Percentiles rank a stretch among this genome's conserved stretches.
These are phyloP conservation scores for Siniperca knerii DNA, from an alignment of 2,113 vertebrate genomes.

Conservation along the genomic window DNA sequence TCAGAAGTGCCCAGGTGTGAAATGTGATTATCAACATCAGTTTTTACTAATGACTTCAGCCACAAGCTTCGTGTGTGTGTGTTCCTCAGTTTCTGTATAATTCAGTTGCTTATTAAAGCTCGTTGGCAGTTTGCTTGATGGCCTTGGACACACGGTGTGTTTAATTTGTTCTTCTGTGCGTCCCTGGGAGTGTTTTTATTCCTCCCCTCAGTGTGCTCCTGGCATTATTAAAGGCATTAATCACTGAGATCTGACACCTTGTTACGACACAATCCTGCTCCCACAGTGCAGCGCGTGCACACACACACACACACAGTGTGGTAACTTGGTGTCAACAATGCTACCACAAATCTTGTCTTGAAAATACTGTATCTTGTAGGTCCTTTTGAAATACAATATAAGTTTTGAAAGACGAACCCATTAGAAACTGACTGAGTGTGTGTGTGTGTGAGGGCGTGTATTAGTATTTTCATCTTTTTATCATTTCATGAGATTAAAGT, in stretches of 20 bases:
- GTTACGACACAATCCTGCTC: conserved; percentile 54
- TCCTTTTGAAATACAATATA: background rate
- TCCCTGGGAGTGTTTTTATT: conserved; percentile 69
- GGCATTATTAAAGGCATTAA: conserved; percentile 82
- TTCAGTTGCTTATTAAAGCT: conserved; percentile 74
- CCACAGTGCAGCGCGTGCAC: conserved; percentile 7
- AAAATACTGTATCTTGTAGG: background rate
- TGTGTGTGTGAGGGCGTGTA: background rate
- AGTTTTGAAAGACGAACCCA: background rate
- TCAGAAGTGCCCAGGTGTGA: conserved; percentile 43
- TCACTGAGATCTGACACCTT: conserved; percentile 69
- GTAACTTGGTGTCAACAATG: conserved; percentile 11
- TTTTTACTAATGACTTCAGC: conserved; percentile 55
- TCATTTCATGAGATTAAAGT: background rate
- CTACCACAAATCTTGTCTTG: background rate
- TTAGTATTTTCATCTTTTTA: background rate
- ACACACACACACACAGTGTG: conserved; percentile 21
- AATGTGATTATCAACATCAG: conserved; percentile 59
- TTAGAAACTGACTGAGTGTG: background rate
- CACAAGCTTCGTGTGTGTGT: background rate
- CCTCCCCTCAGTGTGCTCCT: conserved; percentile 61
- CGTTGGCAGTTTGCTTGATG: conserved; percentile 79
- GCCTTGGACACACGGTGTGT: conserved; percentile 55
- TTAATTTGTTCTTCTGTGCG: conserved; percentile 68
- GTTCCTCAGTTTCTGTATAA: conserved; percentile 35